Conservation (phyloP, 2,888 invertebrate genomes). For the Epsilonema sp. region DNA sequence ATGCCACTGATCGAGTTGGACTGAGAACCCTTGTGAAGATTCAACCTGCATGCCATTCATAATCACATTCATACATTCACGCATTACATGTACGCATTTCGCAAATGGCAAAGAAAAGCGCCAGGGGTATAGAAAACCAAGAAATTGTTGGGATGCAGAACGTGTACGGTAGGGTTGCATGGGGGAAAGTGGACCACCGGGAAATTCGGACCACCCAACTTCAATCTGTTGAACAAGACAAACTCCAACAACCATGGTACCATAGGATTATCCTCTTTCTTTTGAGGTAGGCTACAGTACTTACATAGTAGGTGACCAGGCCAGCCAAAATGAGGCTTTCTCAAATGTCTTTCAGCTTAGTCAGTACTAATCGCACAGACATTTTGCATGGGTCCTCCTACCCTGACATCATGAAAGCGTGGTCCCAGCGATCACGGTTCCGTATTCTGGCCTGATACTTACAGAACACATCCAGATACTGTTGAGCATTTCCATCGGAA, state of each 20-base stretch:
- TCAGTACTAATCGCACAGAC: not conserved
- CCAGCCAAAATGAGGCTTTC: too few relatives aligned
- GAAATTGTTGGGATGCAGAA: not conserved
- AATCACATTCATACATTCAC: too few relatives aligned
- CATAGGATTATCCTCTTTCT: too few relatives aligned
- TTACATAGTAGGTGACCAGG: too few relatives aligned
- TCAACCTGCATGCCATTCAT: not conserved
- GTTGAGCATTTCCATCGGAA: conserved; percentile 24
- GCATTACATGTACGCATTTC: not conserved
- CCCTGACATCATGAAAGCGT: conserved; percentile 27
- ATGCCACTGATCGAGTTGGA: conserved; percentile 16
- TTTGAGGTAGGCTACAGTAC: too few relatives aligned
- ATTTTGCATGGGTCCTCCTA: conserved; percentile 9
- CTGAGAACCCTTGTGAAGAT: conserved; percentile 1
- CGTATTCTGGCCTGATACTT: conserved; percentile 22
- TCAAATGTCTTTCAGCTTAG: not conserved
- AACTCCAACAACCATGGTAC: too few relatives aligned
- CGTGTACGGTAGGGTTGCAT: too few relatives aligned
- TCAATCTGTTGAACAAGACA: too few relatives aligned
- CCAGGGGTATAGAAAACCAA: too few relatives aligned
- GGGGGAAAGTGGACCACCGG: too few relatives aligned
- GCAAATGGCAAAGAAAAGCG: not conserved
- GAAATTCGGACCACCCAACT: too few relatives aligned
- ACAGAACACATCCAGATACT: conserved; percentile 26
- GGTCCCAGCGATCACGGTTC: conserved; percentile 24